Evolutionary conservation across 2,888 invertebrate genomes (phyloP).

Genomic region (Pediacus dermestoides): DNA sequence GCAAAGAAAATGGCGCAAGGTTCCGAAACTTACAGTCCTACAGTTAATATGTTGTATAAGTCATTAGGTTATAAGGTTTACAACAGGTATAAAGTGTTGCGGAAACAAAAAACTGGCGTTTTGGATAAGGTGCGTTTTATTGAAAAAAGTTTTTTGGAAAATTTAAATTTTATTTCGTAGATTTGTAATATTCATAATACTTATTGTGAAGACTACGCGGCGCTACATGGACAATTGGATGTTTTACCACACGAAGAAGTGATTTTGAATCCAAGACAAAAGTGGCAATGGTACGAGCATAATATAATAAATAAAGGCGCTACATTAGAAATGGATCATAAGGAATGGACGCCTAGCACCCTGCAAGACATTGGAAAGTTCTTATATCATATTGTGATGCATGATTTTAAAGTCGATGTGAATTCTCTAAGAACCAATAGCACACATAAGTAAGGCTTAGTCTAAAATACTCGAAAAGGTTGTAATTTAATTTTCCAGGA

Average conservation of each 20-base stretch:
- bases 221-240: constrained; percentile 29
- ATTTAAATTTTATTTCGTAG: constrained; percentile 23
- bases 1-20: constrained; percentile 67
- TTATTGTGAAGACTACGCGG: constrained; percentile 41
- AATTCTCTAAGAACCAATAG: constrained; percentile 61
- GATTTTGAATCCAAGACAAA: constrained; percentile 59
- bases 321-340: constrained; percentile 46
- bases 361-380: constrained; percentile 72
- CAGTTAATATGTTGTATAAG: constrained; percentile 60
- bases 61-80: constrained; percentile 69
- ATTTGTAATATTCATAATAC: constrained; percentile 38
- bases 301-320: constrained; percentile 40
- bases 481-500: constrained; percentile 45
- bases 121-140: constrained; percentile 58
- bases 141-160: constrained; percentile 3
- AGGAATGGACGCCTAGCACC: constrained; percentile 65
- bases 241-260: constrained; percentile 34
- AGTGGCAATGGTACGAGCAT: constrained; percentile 68
- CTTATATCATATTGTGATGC: constrained; percentile 80
- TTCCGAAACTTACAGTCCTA: constrained; percentile 76
- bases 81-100: constrained; percentile 62
- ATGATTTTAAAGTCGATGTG: constrained; percentile 78
- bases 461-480: constrained; percentile 7
- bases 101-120: constrained; percentile 63
- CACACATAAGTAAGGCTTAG: constrained; percentile 48